Evolutionary conservation across 2,113 vertebrate genomes (phyloP).

Genomic region (Ailurus styani): DNA sequence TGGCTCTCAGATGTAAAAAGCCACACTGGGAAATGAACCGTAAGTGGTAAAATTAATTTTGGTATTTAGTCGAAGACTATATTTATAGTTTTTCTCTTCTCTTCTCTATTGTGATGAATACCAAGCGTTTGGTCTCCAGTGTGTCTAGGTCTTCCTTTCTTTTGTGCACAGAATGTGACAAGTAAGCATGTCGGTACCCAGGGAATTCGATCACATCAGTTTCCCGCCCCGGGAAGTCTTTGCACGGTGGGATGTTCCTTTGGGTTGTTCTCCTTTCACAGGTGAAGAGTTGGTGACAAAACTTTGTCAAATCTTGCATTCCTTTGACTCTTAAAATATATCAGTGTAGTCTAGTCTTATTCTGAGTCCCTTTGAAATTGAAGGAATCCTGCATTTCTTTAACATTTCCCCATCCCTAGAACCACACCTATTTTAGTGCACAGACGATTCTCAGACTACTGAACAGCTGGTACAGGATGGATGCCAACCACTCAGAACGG

Average conservation of each 20-base stretch:
- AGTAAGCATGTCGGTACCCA: neutral
- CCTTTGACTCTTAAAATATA: neutral
- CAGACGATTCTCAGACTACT: conserved; percentile 43
- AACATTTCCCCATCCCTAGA: neutral
- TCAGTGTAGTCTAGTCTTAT: conserved; percentile 7
- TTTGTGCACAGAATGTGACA: conserved; percentile 51
- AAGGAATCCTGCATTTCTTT: neutral
- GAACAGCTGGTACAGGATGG: conserved; percentile 13
- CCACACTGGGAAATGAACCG: conserved; percentile 13
- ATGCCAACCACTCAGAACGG: neutral
- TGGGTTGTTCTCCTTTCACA: neutral
- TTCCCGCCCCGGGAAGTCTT: neutral
- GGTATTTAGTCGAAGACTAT: conserved; percentile 11
- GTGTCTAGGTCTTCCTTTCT: neutral
- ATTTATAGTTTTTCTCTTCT: conserved; percentile 34
- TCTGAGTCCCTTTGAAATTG: neutral
- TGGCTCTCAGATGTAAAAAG: conserved; percentile 43
- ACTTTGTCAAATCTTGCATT: neutral
- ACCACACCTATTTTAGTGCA: neutral
- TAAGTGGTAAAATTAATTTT: conserved; percentile 32
- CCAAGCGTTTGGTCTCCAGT: neutral
- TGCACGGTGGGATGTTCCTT: neutral
- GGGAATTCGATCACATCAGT: neutral
- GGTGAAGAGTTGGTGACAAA: neutral
- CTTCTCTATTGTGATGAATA: neutral